These are phyloP conservation scores for Tachysurus fulvidraco DNA, from an alignment of 2,113 vertebrate genomes.

Conservation along the genomic window DNA sequence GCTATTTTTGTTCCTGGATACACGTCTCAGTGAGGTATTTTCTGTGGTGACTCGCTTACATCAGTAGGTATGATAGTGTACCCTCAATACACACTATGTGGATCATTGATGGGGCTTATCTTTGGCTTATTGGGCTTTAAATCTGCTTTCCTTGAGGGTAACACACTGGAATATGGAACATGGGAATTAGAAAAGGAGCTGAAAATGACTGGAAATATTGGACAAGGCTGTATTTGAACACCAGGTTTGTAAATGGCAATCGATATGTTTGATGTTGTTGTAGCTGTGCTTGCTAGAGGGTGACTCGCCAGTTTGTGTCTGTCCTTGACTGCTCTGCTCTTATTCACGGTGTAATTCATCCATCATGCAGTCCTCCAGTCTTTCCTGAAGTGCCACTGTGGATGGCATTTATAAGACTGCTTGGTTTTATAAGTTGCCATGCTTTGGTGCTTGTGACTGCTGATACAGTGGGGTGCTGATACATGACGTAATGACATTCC, in stretches of 20 bases:
- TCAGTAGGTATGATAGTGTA: slow-evolving; percentile 97
- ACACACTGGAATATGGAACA: slow-evolving; percentile 80
- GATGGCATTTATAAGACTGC: slow-evolving; percentile 32
- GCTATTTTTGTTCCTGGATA: slow-evolving; percentile 99
- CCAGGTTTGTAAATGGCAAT: slow-evolving; percentile 79
- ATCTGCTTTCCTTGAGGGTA: slow-evolving; percentile 76
- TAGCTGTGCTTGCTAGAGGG: slow-evolving; percentile 53
- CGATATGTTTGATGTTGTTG: slow-evolving; percentile 63
- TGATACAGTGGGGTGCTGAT: slow-evolving; percentile 46
- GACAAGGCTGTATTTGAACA: slow-evolving; percentile 75
- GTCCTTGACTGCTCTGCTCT: slow-evolving; percentile 41
- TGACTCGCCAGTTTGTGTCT: slow-evolving; percentile 42
- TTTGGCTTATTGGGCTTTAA: slow-evolving; percentile 71
- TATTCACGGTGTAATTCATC: slow-evolving; percentile 23
- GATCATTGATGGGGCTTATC: slow-evolving; percentile 57
- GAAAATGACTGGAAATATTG: slow-evolving; percentile 85
- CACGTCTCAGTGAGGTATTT: slow-evolving; percentile 99
- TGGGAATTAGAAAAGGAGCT: slow-evolving; percentile 76
- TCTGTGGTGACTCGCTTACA: slow-evolving; percentile 99
- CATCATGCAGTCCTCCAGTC: slow-evolving; percentile 13
- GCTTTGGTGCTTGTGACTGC: slow-evolving; percentile 24
- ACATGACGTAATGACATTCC: slow-evolving; percentile 54
- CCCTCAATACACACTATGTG: slow-evolving; percentile 83
- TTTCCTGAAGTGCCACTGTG: slow-evolving; percentile 20
- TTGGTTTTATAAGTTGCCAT: slow-evolving; percentile 44